Evolutionary conservation across 2,888 invertebrate genomes (phyloP).

Genomic region (Scaptodrosophila latifasciaeformis): DNA sequence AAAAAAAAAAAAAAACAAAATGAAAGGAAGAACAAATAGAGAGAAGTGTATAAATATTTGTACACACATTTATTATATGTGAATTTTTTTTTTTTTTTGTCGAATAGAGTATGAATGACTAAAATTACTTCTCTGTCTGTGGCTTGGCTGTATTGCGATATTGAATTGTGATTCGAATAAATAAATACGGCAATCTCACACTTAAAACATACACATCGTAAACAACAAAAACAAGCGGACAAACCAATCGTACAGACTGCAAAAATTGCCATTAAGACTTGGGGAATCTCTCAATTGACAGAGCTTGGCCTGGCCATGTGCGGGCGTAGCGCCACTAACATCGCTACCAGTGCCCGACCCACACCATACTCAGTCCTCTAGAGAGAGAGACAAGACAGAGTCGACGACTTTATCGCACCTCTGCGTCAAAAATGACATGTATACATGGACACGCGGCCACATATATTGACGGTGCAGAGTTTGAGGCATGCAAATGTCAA

Average conservation of each 20-base stretch:
- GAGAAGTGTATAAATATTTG: too few species aligned
- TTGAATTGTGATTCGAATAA: slow-evolving; percentile 12
- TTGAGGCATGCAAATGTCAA: background rate
- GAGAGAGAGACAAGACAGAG: too few species aligned
- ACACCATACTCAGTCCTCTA: background rate
- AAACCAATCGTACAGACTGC: background rate
- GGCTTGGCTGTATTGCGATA: background rate
- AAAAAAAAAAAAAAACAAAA: too few species aligned
- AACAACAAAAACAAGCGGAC: too few species aligned
- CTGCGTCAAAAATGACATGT: slow-evolving; percentile 5
- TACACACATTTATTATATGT: too few species aligned
- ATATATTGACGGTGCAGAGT: too few species aligned
- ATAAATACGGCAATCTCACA: slow-evolving; percentile 12
- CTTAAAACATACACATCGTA: slow-evolving; percentile 7
- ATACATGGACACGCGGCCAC: background rate
- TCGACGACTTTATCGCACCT: slow-evolving; percentile 5
- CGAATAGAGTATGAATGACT: background rate
- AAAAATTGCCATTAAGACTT: too few species aligned
- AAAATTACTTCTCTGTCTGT: too few species aligned
- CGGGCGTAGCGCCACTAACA: slow-evolving; percentile 1
- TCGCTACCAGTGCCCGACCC: background rate
- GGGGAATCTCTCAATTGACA: too few species aligned
- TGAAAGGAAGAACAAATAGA: too few species aligned
- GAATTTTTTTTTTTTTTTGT: too few species aligned
- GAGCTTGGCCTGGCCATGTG: background rate